phyloP scores from a whole-genome alignment of 2,888 invertebrate species.

The Epistrophe eligans region DNA sequence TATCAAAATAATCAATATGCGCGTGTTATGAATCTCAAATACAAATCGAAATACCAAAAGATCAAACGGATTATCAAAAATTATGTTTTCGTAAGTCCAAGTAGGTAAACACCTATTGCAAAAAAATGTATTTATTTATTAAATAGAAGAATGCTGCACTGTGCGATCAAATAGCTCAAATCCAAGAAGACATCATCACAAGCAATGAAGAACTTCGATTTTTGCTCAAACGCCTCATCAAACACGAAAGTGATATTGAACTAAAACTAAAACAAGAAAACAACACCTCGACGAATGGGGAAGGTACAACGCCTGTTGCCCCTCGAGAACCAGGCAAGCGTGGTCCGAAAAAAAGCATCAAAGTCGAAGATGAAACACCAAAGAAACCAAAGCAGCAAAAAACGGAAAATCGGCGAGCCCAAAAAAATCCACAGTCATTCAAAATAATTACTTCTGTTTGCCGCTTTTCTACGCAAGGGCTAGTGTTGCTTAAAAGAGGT shows the following conservation, averaged over 20 bases:
- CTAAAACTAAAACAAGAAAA: constrained; percentile 24
- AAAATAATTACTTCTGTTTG: too few species aligned
- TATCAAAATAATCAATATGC: constrained; percentile 79
- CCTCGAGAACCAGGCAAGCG: constrained; percentile 78
- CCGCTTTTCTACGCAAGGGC: too few species aligned
- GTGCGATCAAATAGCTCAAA: constrained; percentile 94
- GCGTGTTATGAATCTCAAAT: constrained; percentile 79
- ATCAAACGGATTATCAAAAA: constrained; percentile 78
- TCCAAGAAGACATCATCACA: constrained; percentile 91
- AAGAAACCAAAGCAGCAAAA: constrained; percentile 83
- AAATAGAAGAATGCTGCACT: constrained; percentile 92
- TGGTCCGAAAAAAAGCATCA: constrained; percentile 80
- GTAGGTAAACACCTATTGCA: not conserved
- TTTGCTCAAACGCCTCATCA: constrained; percentile 90
- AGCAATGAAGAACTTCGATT: constrained; percentile 93
- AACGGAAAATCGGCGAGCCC: constrained; percentile 40
- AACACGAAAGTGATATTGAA: constrained; percentile 84
- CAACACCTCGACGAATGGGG: constrained; percentile 19
- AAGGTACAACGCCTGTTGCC: constrained; percentile 24
- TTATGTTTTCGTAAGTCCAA: constrained; percentile 78
- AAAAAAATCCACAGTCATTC: constrained; percentile 67
- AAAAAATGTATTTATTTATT: constrained; percentile 11
- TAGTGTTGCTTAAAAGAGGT: too few species aligned
- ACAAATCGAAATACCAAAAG: constrained; percentile 78
- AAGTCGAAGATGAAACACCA: constrained; percentile 79